Conservation (phyloP, 2,113 vertebrate genomes). For the Muntiacus muntjak region DNA sequence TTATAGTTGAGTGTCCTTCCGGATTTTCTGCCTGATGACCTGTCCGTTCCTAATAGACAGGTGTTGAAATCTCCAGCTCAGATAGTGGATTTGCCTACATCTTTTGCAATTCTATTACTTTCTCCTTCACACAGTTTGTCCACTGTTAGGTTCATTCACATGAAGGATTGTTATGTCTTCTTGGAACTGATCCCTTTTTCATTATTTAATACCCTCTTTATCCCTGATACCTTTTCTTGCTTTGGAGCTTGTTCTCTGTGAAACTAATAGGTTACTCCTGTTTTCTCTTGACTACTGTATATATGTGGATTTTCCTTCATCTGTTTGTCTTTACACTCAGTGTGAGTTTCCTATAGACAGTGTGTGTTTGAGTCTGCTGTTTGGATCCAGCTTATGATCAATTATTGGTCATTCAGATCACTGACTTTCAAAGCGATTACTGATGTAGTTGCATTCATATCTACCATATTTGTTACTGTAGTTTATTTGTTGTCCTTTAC, state of each 20-base stretch:
- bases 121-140: no score
- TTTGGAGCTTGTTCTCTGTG: neutral
- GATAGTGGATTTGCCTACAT: neutral
- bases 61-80: neutral
- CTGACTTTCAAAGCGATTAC: neutral
- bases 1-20: neutral
- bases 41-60: neutral
- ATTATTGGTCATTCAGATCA: neutral
- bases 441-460: neutral
- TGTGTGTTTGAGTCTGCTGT: neutral
- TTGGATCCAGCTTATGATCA: neutral
- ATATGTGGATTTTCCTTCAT: neutral
- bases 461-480: neutral
- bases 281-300: neutral
- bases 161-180: no score
- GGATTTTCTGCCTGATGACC: neutral
- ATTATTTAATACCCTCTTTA: neutral
- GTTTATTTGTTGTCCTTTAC: neutral
- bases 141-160: no score
- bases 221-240: neutral
- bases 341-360: neutral
- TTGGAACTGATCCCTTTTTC: neutral
- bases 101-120: no score
- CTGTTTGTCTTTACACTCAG: neutral
- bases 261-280: neutral